Evolutionary conservation across 2,113 vertebrate genomes (phyloP), one percentile per base, ranked within the genome.

Genomic region (Pterocles gutturalis): DNA sequence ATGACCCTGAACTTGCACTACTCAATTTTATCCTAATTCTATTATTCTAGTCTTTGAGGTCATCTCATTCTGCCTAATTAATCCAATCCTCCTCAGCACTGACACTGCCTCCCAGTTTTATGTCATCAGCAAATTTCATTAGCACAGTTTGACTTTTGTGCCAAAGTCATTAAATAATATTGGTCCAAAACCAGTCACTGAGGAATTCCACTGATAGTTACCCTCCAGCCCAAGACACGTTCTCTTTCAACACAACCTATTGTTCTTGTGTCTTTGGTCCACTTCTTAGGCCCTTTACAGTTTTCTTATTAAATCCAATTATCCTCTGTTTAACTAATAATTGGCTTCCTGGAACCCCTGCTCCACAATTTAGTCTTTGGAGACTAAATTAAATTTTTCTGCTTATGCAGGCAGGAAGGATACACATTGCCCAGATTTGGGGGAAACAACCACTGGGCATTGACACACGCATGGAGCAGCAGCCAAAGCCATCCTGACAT

Each of bases 41-140:
- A 28, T 87, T 87, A 77, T 80, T 95, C 62, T 10, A 80, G 17
- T 33, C 71, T 92, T 76, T 1, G 33, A 92, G 95, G 66, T 90
- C 67, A 89, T 6, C 66, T 64, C 43, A 90, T 64, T 81, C 79
- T 67, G 33, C 49, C 54, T 89, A 80, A 92, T 95, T 90, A 97
- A 90, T 80, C 93, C 86, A 62, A 13, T 29, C 76, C 75, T 64
- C n/a, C 66, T 64, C 66, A 3, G 70, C 7, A 34, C 3, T 22
- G 48, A 66, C 55, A 38, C 65, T 3, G 17, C 7, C 79, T 72
- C 54, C 76, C 62, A 10, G 45, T 58, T 95, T 31, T 16, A 4
- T 82, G 60, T 5, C 89, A 57, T 5, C 83, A 36, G 71, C 83
- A 89, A 13, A 61, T 94, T 80, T 28, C 80, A 64, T 65, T 76